These are phyloP conservation scores for Hedya salicella DNA, from an alignment of 2,888 invertebrate species.

Conservation along the genomic window DNA sequence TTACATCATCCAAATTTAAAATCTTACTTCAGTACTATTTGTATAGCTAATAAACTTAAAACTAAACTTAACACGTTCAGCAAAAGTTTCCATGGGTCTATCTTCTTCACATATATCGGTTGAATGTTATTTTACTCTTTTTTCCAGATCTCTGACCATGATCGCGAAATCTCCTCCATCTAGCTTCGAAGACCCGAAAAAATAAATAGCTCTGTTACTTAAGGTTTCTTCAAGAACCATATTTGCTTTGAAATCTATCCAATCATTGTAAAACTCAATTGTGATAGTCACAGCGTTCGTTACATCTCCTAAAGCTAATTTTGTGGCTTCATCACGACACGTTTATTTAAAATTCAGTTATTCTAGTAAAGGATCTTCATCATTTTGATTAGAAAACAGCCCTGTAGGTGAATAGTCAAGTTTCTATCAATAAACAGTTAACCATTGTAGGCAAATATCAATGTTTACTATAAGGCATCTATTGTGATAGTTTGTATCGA, in stretches of 20 bases:
- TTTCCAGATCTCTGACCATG: constrained; percentile 79
- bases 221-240: constrained; percentile 39
- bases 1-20: neutral
- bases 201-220: constrained; percentile 55
- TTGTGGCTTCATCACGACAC: constrained; percentile 40
- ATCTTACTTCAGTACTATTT: neutral
- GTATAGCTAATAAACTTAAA: no score
- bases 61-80: neutral
- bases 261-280: constrained; percentile 20
- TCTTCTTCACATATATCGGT: constrained; percentile 5
- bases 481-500: constrained; percentile 55
- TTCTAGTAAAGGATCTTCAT: constrained; percentile 9
- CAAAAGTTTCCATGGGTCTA: constrained; percentile 10
- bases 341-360: constrained; percentile 13
- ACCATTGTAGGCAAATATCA: constrained; percentile 51
- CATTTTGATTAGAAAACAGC: constrained; percentile 23
- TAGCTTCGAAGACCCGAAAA: constrained; percentile 72
- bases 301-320: constrained; percentile 38
- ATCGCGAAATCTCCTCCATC: constrained; percentile 75
- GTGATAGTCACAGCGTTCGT: constrained; percentile 42
- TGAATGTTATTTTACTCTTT: constrained; percentile 37
- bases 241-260: constrained; percentile 45
- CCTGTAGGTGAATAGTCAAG: constrained; percentile 32
- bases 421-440: constrained; percentile 38
- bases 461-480: constrained; percentile 51